Base-by-base conservation (phyloP, 1,140 invertebrate species). In the Idris sp. region DNA sequence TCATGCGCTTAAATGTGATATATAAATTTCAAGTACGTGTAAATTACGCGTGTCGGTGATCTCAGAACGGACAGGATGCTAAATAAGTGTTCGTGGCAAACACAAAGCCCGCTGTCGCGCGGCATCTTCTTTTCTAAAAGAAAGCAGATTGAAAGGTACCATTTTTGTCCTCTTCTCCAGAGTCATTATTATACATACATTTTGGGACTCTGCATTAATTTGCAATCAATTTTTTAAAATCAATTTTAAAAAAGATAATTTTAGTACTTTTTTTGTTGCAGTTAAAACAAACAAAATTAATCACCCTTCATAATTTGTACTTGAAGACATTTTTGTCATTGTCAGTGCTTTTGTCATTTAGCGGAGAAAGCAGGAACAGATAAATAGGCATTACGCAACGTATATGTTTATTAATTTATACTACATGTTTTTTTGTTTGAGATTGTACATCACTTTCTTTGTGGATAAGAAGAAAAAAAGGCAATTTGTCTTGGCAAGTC, bases 1-100 rank as follows among this genome's bases (percentile, higher is more conserved):
- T 72, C 74, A 77, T 74, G 51, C 74, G 53, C 72, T 68, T 54
- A 64, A 76, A 72, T 79, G 78, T 74, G 71, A 80, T 72, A 72
- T 72, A 76, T 68, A 72, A 72, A 72, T 72, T 76, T 76, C 74
- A 67, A 72, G 73, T 75, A 75, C 54, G 67, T 72, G 74, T 71
- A 72, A 72, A 73, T 68, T 65, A 72, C 74, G 48, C 72, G 62
- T 65, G 53, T 58, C 69, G 69, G 51, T 38, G 53, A 44, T 58
- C 41, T 19, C 14, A 35, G 11, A 22, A 31, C 31, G 51, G 43
- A 44, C 51, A 44, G 49, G 44, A 43, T 40, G 68, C 68, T 54
- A 22, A 65, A 73, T 65, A 53, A 58, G 59, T 46, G 53, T 62
- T 56, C 40, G 64, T 48, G n/a, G 54, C 40, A 40, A 69, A 69